phyloP scores from a whole-genome alignment of 2,888 invertebrate genomes.

The Amiota mariae region DNA sequence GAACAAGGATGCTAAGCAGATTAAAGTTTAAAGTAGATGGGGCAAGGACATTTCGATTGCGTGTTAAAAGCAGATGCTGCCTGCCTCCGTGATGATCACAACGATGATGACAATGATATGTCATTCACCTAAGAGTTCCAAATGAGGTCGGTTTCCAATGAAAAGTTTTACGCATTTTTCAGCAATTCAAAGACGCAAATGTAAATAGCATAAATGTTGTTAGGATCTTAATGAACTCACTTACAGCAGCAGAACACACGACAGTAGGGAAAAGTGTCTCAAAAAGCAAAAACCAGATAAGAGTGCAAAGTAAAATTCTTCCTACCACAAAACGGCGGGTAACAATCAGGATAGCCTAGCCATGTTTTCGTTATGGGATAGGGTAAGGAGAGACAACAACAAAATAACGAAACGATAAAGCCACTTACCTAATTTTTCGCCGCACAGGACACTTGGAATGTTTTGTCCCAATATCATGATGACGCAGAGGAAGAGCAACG shows the following conservation, averaged over 20 bases:
- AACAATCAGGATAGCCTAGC: conserved; percentile 53
- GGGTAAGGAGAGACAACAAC: too few relatives aligned
- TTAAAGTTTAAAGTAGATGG: background rate
- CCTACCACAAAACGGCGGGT: conserved; percentile 40
- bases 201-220: conserved; percentile 42
- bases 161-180: conserved; percentile 59
- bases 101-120: background rate
- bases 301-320: conserved; percentile 32
- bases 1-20: conserved; percentile 29
- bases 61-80: conserved; percentile 4
- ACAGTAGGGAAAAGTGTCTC: conserved; percentile 57
- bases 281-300: conserved; percentile 58
- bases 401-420: conserved; percentile 44
- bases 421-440: conserved; percentile 69
- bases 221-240: conserved; percentile 50
- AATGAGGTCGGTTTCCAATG: conserved; percentile 44
- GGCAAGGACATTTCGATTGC: background rate
- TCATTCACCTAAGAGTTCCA: background rate
- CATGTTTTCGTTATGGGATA: conserved; percentile 5
- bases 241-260: conserved; percentile 41
- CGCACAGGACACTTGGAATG: conserved; percentile 58
- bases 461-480: conserved; percentile 54
- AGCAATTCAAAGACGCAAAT: conserved; percentile 54
- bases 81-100: background rate
- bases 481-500: conserved; percentile 40